Base-by-base conservation (phyloP, 2,113 vertebrate genomes). In the Mobula hypostoma region DNA sequence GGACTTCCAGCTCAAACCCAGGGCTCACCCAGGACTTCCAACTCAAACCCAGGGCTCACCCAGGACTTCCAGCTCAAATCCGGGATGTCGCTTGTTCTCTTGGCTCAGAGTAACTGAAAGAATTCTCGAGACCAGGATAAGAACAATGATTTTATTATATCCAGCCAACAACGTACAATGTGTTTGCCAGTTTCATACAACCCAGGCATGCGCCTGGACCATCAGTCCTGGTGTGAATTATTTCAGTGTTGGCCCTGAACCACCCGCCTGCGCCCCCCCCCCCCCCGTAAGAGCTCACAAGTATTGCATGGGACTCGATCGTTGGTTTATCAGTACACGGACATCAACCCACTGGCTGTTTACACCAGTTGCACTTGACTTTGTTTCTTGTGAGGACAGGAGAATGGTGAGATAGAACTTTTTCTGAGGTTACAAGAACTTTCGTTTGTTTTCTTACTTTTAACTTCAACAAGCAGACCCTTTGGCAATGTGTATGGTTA, bases 71-170 rank as follows among this genome's bases (percentile, higher is more conserved):
- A 29, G 2, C 21, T 58, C 83, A 32, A 90, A 66, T 3, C 63
- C 21, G 14, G 2, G 17, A 32, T 7, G 6, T 7, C 7, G 15
- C 61, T 90, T 58, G 2, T 83, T 83, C 80, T n/a, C 5, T 6
- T 66, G 61, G 58, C 11, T 90, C n/a, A 5, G 29, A 66, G 61
- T 68, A 66, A 90, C 32, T 68, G 63, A 93, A 93, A 40, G 27
- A 56, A 74, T 56, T 4, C 40, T 93, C 32, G 24, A 48, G 9
- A 9, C 5, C 40, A 7, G 68, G 70, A 56, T 12, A 93, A 72
- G 68, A 93, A 93, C 32, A 48, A 72, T 72, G 48, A 56, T 21
- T 91, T 91, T 91, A 91, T 91, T 91, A 56, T 93, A 72, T 29
- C 24, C 68, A 74, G 91, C 36, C 36, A 74, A 70, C 40, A 40